A percentile compares a stretch with the other conserved stretches of the same genome.
Conservation (phyloP, 2,888 invertebrate genomes). For the Leptura quadrifasciata region DNA sequence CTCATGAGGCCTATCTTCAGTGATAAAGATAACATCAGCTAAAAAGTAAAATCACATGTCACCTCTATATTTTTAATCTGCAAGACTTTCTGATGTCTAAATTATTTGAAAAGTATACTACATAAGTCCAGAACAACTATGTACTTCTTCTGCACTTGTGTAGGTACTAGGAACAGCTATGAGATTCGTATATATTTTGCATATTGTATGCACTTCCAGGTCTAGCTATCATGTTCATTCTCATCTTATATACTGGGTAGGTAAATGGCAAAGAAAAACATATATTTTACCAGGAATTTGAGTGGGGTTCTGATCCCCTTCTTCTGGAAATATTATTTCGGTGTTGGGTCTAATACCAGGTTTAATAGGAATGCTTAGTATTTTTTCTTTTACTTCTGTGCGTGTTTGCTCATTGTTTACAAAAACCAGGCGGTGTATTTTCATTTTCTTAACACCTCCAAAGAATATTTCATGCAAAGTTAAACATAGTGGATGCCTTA, state of each 20-base stretch:
- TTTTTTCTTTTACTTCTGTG: slow-evolving; percentile 82
- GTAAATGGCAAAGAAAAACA: too few relatives aligned
- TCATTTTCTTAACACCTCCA: slow-evolving; percentile 89
- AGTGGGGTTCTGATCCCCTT: slow-evolving; percentile 87
- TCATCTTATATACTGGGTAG: too few relatives aligned
- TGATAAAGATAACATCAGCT: slow-evolving; percentile 86
- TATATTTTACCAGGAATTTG: slow-evolving; percentile 77
- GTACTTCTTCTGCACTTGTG: too few relatives aligned
- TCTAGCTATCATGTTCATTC: too few relatives aligned
- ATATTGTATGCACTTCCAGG: too few relatives aligned
- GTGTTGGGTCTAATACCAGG: slow-evolving; percentile 85
- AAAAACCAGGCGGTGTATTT: slow-evolving; percentile 84
- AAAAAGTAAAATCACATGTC: slow-evolving; percentile 61
- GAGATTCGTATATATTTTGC: too few relatives aligned
- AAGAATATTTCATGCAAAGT: slow-evolving; percentile 81
- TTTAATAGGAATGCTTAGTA: slow-evolving; percentile 83
- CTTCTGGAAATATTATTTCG: slow-evolving; percentile 84
- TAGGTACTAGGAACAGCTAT: too few relatives aligned
- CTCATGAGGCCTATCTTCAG: slow-evolving; percentile 83
- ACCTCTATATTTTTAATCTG: too few relatives aligned
- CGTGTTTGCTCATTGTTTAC: slow-evolving; percentile 79
- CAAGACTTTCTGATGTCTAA: too few relatives aligned
- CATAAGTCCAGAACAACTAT: too few relatives aligned
- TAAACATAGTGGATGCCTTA: slow-evolving; percentile 77
- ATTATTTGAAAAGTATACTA: too few relatives aligned